These are phyloP conservation scores for Subacronicta megacephala DNA, from an alignment of 2,888 invertebrate genomes.

Conservation along the genomic window DNA sequence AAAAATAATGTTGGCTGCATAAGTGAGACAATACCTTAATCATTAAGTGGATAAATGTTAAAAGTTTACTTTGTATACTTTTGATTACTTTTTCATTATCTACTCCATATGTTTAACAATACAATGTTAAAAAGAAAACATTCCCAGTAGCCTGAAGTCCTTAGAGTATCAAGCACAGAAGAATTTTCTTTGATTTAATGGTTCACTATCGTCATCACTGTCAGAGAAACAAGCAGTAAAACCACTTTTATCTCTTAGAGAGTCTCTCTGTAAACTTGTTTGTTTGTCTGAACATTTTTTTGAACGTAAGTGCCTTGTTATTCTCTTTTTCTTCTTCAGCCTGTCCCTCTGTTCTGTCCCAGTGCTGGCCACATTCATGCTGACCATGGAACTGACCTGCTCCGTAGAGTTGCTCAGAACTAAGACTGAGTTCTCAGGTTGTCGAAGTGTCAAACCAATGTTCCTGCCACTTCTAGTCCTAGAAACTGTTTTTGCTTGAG, in stretches of 20 bases:
- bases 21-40: no score
- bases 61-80: slow-evolving; percentile 17
- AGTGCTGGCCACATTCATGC: slow-evolving; percentile 74
- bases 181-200: slow-evolving; percentile 74
- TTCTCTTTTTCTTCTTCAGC: slow-evolving; percentile 59
- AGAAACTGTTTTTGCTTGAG: slow-evolving; percentile 65
- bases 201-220: slow-evolving; percentile 82
- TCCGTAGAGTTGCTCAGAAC: slow-evolving; percentile 75
- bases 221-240: slow-evolving; percentile 83
- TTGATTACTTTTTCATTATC: slow-evolving; percentile 15
- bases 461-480: slow-evolving; percentile 78
- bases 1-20: no score
- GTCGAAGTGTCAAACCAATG: slow-evolving; percentile 64
- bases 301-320: slow-evolving; percentile 56
- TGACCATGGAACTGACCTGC: slow-evolving; percentile 72
- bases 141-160: slow-evolving; percentile 28
- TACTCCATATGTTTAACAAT: slow-evolving; percentile 29
- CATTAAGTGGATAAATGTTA: slow-evolving; percentile 34
- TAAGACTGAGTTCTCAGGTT: slow-evolving; percentile 73
- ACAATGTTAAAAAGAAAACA: slow-evolving; percentile 19
- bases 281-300: slow-evolving; percentile 66
- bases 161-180: slow-evolving; percentile 67
- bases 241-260: slow-evolving; percentile 78
- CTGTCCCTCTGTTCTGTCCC: slow-evolving; percentile 37
- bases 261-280: slow-evolving; percentile 67